Conservation (phyloP, 2,797 vertebrate species). For the Florisuga fusca region DNA sequence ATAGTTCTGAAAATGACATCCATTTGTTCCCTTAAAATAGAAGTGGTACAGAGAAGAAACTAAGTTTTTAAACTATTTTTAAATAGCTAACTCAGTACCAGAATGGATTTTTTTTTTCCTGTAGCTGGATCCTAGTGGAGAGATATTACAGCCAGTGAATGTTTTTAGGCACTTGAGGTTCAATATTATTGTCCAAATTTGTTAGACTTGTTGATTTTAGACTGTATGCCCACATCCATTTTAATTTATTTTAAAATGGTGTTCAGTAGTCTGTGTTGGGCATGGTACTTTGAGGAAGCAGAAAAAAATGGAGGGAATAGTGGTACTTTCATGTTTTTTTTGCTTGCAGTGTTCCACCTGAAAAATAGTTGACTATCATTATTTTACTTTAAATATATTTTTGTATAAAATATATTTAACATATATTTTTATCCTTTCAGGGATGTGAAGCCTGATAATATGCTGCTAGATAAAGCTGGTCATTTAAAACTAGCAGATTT, state of each 20-base stretch:
- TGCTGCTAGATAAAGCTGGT: constrained; percentile 97
- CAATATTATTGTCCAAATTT: not conserved
- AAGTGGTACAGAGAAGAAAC: not conserved
- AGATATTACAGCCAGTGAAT: not conserved
- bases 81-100: not conserved
- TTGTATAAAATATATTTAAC: not conserved
- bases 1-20: not conserved
- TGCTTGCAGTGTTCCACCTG: not conserved
- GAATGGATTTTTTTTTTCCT: not conserved
- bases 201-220: not conserved
- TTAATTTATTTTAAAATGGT: not conserved
- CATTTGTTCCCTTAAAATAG: not conserved
- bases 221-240: not conserved
- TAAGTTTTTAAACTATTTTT: not conserved
- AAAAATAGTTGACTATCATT: not conserved
- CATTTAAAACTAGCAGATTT: constrained; percentile 99
- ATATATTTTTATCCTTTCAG: constrained; percentile 73
- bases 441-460: constrained; percentile 99
- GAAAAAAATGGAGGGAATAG: not conserved
- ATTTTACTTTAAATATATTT: not conserved
- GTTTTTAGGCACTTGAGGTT: not conserved
- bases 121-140: not conserved
- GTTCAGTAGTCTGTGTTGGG: not conserved
- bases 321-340: not conserved
- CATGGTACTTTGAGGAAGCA: not conserved